A percentile compares a stretch with the other conserved stretches of the same genome.
These are phyloP conservation scores for Microplitis manilae DNA, from an alignment of 2,888 invertebrate genomes.

Conservation along the genomic window DNA sequence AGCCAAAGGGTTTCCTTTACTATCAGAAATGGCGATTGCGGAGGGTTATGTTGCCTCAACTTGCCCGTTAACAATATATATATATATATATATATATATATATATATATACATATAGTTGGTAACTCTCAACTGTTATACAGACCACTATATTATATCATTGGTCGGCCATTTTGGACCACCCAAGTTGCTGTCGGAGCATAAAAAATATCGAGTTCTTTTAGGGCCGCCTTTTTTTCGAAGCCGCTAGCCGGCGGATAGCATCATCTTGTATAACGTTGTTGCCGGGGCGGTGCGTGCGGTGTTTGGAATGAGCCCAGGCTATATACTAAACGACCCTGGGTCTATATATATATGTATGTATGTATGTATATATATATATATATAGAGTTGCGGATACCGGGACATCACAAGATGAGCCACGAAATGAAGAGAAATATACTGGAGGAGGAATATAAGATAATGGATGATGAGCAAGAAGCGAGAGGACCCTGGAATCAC, in stretches of 20 bases:
- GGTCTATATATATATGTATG: background rate
- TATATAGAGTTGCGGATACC: background rate
- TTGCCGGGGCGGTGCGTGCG: conserved; percentile 58
- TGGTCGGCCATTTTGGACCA: conserved; percentile 72
- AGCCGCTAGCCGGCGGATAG: conserved; percentile 64
- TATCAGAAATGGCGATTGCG: conserved; percentile 10
- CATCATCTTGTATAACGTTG: conserved; percentile 52
- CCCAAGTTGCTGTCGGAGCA: conserved; percentile 71
- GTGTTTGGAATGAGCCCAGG: conserved; percentile 6
- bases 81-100: background rate
- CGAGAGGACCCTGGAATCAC: conserved; percentile 17
- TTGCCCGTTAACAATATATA: background rate
- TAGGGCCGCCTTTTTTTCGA: conserved; percentile 71
- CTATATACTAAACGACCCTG: conserved; percentile 19
- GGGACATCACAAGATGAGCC: conserved; percentile 41
- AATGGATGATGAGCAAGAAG: conserved; percentile 45
- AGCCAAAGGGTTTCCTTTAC: background rate
- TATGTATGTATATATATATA: background rate
- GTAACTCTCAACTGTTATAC: conserved; percentile 50
- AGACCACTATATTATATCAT: conserved; percentile 71
- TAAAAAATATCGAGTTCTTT: conserved; percentile 72
- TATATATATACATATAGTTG: background rate
- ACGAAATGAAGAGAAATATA: conserved; percentile 41
- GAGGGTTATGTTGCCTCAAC: background rate
- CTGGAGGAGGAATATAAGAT: conserved; percentile 44